These are phyloP conservation scores for Chydorus sphaericus DNA, from an alignment of 2,888 invertebrate species.

Conservation along the genomic window DNA sequence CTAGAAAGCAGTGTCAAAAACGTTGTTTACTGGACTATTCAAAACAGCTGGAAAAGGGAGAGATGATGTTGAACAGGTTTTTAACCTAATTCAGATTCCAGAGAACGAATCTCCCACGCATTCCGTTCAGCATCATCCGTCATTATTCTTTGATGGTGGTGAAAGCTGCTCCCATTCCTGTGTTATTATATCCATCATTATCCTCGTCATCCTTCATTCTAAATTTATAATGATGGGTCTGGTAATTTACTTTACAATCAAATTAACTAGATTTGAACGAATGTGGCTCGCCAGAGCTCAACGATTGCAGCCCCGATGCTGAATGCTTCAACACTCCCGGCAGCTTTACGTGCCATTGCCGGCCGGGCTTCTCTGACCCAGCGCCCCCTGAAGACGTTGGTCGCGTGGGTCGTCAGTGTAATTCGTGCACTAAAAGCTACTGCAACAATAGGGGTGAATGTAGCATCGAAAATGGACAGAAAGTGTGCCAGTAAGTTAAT, in stretches of 20 bases:
- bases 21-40: too few species aligned
- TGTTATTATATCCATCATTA: too few species aligned
- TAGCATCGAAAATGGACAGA: slow-evolving; percentile 54
- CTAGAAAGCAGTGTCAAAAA: too few species aligned
- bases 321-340: slow-evolving; percentile 71
- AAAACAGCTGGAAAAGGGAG: too few species aligned
- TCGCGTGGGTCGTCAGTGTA: slow-evolving; percentile 55
- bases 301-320: slow-evolving; percentile 70
- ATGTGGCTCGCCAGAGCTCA: slow-evolving; percentile 61
- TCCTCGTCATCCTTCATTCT: too few species aligned
- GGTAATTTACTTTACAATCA: slow-evolving; percentile 1
- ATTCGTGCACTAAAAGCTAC: slow-evolving; percentile 50
- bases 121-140: too few species aligned
- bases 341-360: slow-evolving; percentile 60
- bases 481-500: slow-evolving; percentile 52
- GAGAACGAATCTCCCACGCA: too few species aligned
- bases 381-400: slow-evolving; percentile 45
- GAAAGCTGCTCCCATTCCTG: too few species aligned
- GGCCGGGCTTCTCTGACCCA: slow-evolving; percentile 57
- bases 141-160: too few species aligned
- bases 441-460: slow-evolving; percentile 79
- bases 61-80: too few species aligned
- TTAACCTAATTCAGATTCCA: too few species aligned
- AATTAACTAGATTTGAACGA: slow-evolving; percentile 58
- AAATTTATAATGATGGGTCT: too few species aligned